Percentiles rank a stretch among this genome's conserved stretches.
Evolutionary conservation across 2,113 vertebrate genomes (phyloP).

Genomic region (Rhea pennata): DNA sequence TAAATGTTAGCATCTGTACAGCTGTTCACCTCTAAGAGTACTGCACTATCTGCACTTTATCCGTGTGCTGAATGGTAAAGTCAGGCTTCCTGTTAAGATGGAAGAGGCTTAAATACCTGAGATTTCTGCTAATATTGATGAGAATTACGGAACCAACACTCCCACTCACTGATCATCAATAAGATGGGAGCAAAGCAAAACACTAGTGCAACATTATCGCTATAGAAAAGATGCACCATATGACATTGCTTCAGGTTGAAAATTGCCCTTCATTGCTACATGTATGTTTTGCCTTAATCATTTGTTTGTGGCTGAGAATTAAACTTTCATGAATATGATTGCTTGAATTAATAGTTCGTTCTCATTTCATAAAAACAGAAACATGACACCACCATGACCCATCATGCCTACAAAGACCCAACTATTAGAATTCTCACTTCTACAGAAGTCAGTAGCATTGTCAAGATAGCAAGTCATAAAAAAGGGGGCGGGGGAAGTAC

Average conservation of each 20-base stretch:
- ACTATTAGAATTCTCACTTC: not conserved
- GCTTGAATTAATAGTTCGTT: not conserved
- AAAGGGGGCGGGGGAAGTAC: not conserved
- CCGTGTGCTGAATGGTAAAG: not conserved
- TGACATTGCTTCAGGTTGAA: not conserved
- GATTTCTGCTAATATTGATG: not conserved
- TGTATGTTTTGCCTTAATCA: not conserved
- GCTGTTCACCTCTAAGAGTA: not conserved
- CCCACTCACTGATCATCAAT: not conserved
- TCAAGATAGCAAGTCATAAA: not conserved
- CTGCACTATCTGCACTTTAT: accelerated
- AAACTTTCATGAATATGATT: not conserved
- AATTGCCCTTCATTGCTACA: not conserved
- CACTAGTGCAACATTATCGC: accelerated
- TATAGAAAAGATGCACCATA: not conserved
- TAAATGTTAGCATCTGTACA: not conserved
- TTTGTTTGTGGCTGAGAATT: not conserved
- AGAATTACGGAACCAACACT: not conserved
- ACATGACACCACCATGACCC: not conserved
- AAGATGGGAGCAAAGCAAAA: not conserved
- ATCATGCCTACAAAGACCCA: not conserved
- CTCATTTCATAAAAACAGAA: not conserved
- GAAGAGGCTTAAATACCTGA: not conserved
- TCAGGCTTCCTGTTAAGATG: not conserved
- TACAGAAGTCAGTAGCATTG: not conserved